Conservation (phyloP, 2,113 vertebrate genomes). For the Hiodon alosoides region DNA sequence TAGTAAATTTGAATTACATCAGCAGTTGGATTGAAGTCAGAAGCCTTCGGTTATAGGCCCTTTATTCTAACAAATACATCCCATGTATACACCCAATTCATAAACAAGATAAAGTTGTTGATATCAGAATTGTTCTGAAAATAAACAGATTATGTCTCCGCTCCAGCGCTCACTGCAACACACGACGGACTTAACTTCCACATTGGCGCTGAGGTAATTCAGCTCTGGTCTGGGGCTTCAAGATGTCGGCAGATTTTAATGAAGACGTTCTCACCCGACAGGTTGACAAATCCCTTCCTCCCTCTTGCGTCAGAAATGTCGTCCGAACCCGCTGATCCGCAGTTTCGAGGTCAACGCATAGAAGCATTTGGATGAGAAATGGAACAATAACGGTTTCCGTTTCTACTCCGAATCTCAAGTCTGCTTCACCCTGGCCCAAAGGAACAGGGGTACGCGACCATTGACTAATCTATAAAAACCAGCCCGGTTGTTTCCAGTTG, state of each 20-base stretch:
- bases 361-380: not conserved
- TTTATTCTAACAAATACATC: too few species aligned
- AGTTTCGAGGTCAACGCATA: slow-evolving; percentile 4
- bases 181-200: not conserved
- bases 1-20: too few species aligned
- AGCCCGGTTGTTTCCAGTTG: not conserved
- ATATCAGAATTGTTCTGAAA: too few species aligned
- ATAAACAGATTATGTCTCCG: too few species aligned
- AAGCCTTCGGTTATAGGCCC: too few species aligned
- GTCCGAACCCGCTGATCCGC: slow-evolving; percentile 7
- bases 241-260: slow-evolving; percentile 15
- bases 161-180: too few species aligned
- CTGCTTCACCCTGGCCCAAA: slow-evolving; percentile 7
- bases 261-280: slow-evolving; percentile 27
- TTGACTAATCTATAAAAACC: slow-evolving; percentile 4
- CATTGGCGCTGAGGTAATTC: slow-evolving; percentile 2
- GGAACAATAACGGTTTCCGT: slow-evolving; percentile 3
- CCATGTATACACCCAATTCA: too few species aligned
- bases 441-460: not conserved
- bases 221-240: not conserved
- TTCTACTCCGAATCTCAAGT: not conserved
- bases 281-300: slow-evolving; percentile 26
- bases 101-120: too few species aligned
- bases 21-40: too few species aligned
- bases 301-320: slow-evolving; percentile 19